Evolutionary conservation across 2,113 vertebrate species (phyloP), one percentile per base, ranked within the genome.

Genomic region (Notothenia coriiceps): DNA sequence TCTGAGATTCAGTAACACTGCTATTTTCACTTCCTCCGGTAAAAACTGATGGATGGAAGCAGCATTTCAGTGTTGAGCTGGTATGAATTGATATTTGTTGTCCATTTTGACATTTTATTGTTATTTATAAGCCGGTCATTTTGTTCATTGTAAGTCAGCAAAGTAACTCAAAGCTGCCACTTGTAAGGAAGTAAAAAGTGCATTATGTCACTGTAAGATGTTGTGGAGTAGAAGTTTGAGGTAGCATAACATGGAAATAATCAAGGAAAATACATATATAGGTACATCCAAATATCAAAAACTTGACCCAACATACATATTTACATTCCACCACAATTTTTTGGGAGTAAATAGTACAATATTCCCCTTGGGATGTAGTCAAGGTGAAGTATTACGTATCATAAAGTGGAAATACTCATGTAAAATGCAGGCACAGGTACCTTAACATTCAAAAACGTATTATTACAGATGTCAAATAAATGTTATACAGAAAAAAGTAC

Each of bases 1-100:
- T 59, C 65, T 59, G 64, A 63, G 73, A 46, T n/a, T 43, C 50
- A 51, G 59, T 22, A 70, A 54, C 35, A 6, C 51, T 22, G 55
- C n/a, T 40, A 40, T 40, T 7, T 40, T 40, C 40, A 43, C 71
- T 76, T 59, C 29, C 61, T 69, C 25, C 17, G 44, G 55, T 52
- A 55, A 51, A 18, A 29, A n/a, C 20, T 3, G 18, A 25, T 3
- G 17, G 35, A 12, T 67, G 43, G 20, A 22, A 64, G 61, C 12
- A 47, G 43, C 61, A 25, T 25, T 20, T 25, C 2, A 10, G 11
- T 47, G 13, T 47, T 64, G 10, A 62, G 40, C n/a, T 7, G 10
- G 13, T 63, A 44, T 22, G 3, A 11, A 13, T 3, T 44, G n/a
- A n/a, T 5, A 44, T 17, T 14, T 2, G 25, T 11, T 65, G 63